Conservation (phyloP, 1,140 invertebrate genomes). For the Drosophila santomea region DNA sequence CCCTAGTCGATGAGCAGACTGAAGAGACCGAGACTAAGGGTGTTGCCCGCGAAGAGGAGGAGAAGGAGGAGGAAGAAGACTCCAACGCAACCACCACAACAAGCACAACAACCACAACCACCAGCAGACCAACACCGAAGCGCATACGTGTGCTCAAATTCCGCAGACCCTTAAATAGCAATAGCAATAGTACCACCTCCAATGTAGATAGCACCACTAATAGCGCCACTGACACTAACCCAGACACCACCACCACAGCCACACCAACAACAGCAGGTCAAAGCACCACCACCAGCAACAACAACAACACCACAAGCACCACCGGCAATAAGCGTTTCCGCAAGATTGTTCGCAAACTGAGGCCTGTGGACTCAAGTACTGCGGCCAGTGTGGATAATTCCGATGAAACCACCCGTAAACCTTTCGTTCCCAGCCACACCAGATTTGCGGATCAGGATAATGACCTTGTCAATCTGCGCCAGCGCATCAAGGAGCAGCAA, state of each 20-base stretch:
- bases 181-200: constrained; percentile 41
- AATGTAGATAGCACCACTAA: constrained; percentile 44
- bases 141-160: constrained; percentile 76
- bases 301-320: constrained; percentile 32
- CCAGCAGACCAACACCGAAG: constrained; percentile 54
- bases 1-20: constrained; percentile 48
- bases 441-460: constrained; percentile 34
- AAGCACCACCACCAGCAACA: constrained; percentile 35
- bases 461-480: constrained; percentile 49
- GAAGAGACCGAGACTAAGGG: constrained; percentile 37
- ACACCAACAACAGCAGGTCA: constrained; percentile 22
- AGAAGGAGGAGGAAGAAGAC: constrained; percentile 29
- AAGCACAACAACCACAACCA: constrained; percentile 28
- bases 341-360: constrained; percentile 75
- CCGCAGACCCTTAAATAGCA: constrained; percentile 60
- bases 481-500: constrained; percentile 62
- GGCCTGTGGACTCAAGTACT: constrained; percentile 30
- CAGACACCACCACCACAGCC: constrained; percentile 29
- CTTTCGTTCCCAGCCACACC: constrained; percentile 52
- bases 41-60: constrained; percentile 23
- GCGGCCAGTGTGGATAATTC: constrained; percentile 11
- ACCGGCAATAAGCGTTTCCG: constrained; percentile 69
- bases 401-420: constrained; percentile 52
- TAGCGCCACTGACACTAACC: constrained; percentile 56
- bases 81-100: constrained; percentile 8